Percentiles rank a stretch among this genome's conserved stretches.
These are phyloP conservation scores for Drosophila kurseongensis DNA, from an alignment of 1,140 invertebrate genomes.

Conservation along the genomic window DNA sequence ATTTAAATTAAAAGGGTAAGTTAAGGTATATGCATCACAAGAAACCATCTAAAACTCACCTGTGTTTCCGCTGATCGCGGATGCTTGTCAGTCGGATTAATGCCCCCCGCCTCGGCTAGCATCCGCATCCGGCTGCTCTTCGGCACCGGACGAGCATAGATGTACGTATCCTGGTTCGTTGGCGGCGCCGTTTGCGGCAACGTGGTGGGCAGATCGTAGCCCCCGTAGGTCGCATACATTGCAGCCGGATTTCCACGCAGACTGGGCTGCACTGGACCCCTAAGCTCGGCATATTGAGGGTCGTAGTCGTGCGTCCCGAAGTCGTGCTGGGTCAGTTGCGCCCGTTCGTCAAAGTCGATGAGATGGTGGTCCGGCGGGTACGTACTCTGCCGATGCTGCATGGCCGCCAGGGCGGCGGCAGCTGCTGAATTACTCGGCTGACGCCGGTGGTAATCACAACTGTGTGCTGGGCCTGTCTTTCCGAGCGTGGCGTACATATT, in stretches of 20 bases:
- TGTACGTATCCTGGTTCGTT: constrained; percentile 60
- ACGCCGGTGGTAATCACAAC: constrained; percentile 54
- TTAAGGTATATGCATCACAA: not conserved
- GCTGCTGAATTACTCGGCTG: constrained; percentile 18
- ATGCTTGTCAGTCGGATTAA: constrained; percentile 55
- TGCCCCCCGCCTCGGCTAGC: constrained; percentile 41
- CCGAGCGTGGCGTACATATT: constrained; percentile 63
- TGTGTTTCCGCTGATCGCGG: constrained; percentile 42
- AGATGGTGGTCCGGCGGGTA: constrained; percentile 86
- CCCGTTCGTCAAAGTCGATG: constrained; percentile 89
- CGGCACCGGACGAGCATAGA: constrained; percentile 73
- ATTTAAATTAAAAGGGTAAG: not conserved
- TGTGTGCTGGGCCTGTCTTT: constrained; percentile 48
- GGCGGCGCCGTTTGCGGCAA: constrained; percentile 38
- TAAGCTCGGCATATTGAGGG: constrained; percentile 50
- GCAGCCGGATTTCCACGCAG: constrained; percentile 12
- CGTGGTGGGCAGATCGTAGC: constrained; percentile 54
- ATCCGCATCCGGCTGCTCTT: constrained; percentile 61
- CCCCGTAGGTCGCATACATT: constrained; percentile 28
- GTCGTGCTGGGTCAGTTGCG: constrained; percentile 71
- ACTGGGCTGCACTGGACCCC: constrained; percentile 18
- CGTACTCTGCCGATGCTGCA: constrained; percentile 73
- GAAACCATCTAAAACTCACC: constrained; percentile 26
- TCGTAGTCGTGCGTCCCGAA: constrained; percentile 63
- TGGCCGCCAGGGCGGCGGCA: constrained; percentile 42